These are phyloP conservation scores for Synergus itoensis DNA, from an alignment of 2,888 invertebrate species.

Conservation along the genomic window DNA sequence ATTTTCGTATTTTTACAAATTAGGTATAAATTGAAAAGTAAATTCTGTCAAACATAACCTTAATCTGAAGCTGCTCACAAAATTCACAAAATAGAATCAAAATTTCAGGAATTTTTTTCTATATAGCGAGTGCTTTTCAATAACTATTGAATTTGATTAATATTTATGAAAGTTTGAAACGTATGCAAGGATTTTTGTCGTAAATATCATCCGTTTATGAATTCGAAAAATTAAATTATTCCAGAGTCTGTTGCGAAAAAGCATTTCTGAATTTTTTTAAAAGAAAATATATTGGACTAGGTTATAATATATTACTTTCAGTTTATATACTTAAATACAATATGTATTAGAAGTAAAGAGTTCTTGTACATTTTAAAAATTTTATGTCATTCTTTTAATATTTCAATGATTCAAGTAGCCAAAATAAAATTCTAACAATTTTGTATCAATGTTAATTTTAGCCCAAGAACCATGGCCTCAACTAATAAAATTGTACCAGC, in stretches of 20 bases:
- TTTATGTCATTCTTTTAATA: too few species aligned
- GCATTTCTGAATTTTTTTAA: background rate
- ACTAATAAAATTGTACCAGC: conserved; percentile 91
- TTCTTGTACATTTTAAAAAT: background rate
- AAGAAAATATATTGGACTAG: background rate
- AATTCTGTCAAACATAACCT: conserved; percentile 7
- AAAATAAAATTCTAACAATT: background rate
- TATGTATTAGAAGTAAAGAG: background rate
- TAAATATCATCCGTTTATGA: background rate
- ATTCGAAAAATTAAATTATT: background rate
- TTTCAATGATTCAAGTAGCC: background rate
- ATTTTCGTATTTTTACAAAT: conserved; percentile 15
- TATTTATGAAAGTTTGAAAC: background rate
- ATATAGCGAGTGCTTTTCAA: background rate
- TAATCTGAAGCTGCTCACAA: background rate
- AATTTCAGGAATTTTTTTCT: background rate
- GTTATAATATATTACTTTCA: background rate
- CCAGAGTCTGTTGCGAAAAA: background rate
- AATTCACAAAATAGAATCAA: background rate
- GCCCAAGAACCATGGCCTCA: conserved; percentile 95
- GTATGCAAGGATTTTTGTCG: background rate
- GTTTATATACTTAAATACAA: conserved; percentile 9
- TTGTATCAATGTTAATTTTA: conserved; percentile 76
- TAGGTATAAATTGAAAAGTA: background rate
- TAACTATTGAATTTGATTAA: background rate